A percentile compares a stretch with the other conserved stretches of the same genome.
phyloP scores from a whole-genome alignment of 2,888 invertebrate species.

The Scaptomyza flava region DNA sequence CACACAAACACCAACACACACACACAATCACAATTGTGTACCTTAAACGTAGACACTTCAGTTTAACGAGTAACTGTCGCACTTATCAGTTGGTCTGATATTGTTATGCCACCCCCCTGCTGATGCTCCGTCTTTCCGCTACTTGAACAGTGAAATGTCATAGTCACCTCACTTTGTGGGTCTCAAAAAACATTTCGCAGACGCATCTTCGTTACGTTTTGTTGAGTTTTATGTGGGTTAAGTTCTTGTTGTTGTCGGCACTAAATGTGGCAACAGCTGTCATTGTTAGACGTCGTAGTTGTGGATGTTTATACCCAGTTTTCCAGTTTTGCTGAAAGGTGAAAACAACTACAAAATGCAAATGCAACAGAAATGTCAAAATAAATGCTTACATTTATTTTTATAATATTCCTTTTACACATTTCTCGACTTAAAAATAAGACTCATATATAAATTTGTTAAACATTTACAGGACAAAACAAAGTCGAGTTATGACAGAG shows the following conservation, averaged over 20 bases:
- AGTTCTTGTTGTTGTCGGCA: slow-evolving; percentile 36
- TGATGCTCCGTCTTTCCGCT: not conserved
- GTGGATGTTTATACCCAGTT: slow-evolving; percentile 1
- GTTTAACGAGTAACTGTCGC: slow-evolving; percentile 50
- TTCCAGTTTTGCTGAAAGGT: not conserved
- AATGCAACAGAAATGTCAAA: too few relatives aligned
- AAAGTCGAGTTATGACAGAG: not conserved
- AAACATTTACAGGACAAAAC: slow-evolving; percentile 10
- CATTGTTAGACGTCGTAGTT: slow-evolving; percentile 16
- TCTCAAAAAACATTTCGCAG: slow-evolving; percentile 27
- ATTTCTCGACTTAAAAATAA: too few relatives aligned
- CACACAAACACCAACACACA: slow-evolving; percentile 24
- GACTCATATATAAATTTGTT: not conserved
- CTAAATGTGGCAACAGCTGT: slow-evolving; percentile 40
- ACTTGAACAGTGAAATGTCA: slow-evolving; percentile 13
- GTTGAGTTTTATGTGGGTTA: slow-evolving; percentile 62
- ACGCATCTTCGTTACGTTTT: slow-evolving; percentile 55
- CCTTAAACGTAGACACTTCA: slow-evolving; percentile 46
- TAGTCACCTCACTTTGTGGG: slow-evolving; percentile 36
- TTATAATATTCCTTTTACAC: not conserved
- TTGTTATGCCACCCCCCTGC: slow-evolving; percentile 14
- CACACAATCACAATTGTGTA: slow-evolving; percentile 2
- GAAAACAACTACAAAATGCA: not conserved
- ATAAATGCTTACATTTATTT: not conserved
- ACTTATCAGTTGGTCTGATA: slow-evolving; percentile 55